These are phyloP conservation scores for Entomobrya proxima DNA, from an alignment of 2,888 invertebrate genomes.

Conservation along the genomic window DNA sequence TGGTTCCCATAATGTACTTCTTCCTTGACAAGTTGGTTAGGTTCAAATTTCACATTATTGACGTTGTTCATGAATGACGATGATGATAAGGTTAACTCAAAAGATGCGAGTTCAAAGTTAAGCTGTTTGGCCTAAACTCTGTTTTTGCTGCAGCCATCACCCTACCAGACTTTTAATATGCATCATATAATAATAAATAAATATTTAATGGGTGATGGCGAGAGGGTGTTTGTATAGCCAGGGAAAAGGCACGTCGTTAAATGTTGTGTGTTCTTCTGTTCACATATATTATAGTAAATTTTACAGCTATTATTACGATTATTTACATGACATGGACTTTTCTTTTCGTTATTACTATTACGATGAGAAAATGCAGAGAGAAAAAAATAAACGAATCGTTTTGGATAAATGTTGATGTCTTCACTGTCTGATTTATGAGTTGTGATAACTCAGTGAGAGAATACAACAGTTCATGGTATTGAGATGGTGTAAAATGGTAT, in stretches of 20 bases:
- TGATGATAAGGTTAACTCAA: slow-evolving; percentile 25
- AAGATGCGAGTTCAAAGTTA: background rate
- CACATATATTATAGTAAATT: background rate
- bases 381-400: slow-evolving; percentile 45
- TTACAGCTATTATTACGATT: background rate
- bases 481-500: background rate
- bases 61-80: background rate
- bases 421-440: slow-evolving; percentile 62
- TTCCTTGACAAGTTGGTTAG: background rate
- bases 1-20: slow-evolving; percentile 23
- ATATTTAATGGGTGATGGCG: slow-evolving; percentile 21
- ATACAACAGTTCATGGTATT: background rate
- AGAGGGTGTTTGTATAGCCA: slow-evolving; percentile 38
- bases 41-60: slow-evolving; percentile 31
- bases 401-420: slow-evolving; percentile 61
- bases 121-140: background rate
- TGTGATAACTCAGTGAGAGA: slow-evolving; percentile 13
- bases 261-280: background rate
- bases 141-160: background rate
- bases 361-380: slow-evolving; percentile 24
- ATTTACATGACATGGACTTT: slow-evolving; percentile 5
- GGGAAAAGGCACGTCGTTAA: slow-evolving; percentile 39
- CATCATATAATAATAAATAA: slow-evolving; percentile 1
- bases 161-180: background rate
- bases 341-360: background rate